Evolutionary conservation across 2,113 vertebrate species (phyloP), one percentile per base, ranked within the genome.

Genomic region (Eurypyga helias): DNA sequence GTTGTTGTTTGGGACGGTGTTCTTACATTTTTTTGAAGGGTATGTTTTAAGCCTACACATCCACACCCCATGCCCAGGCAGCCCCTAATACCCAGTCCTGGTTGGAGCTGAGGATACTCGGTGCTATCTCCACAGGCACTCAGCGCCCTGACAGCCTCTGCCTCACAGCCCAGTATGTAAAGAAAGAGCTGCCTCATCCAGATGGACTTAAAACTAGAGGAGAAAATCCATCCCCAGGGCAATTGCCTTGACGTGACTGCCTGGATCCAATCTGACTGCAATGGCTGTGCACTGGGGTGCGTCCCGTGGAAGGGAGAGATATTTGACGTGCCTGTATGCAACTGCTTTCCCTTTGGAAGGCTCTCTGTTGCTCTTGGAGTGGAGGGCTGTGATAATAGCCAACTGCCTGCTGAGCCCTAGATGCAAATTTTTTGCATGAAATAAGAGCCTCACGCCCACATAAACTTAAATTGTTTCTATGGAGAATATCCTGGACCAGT

Each of bases 401-500:
- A 94, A 17, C 45, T 52, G 94, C 96, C 86, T 96, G 93, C 88
- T 2, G 61, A 94, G 87, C 66, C 76, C 70, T 64, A 82, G 43
- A 84, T 93, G 79, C 90, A 96, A 89, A 95, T 19, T 66, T 96
- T 88, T 43, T 95, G 93, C 93, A 87, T 95, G 94, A 97, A 97
- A 96, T 96, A 95, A 97, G 83, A 92, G 91, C 89, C 52, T 95
- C 90, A 92, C 95, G 6, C 92, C 95, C 94, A 90, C 93, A 76
- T 31, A 67, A 71, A 87, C 93, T 85, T 33, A 17, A 38, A 13
- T 24, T 62, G 95, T 95, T 95, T 76, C 96, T n/a, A 88, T 95
- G 95, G 95, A 95, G 89, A 95, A 65, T 43, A 76, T 85, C 83
- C 89, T 90, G 92, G 83, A 49, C 12, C 34, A 8, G 71, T n/a